Evolutionary conservation across 1,140 invertebrate genomes (phyloP).

Genomic region (Eulimnadia texana): DNA sequence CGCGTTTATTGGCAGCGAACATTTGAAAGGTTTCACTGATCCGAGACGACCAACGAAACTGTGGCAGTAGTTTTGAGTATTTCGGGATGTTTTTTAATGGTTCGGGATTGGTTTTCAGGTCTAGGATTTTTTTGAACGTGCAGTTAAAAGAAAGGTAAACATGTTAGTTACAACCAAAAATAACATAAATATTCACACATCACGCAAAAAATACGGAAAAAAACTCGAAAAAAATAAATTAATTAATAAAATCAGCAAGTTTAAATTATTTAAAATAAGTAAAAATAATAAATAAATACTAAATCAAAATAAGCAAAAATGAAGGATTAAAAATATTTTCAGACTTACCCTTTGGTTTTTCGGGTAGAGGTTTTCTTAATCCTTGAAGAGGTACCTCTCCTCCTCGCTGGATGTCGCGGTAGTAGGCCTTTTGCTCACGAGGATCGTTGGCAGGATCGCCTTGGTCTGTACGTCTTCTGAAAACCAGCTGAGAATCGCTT

Average conservation of each 20-base stretch:
- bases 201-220: neutral
- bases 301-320: too few relatives aligned
- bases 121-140: neutral
- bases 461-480: conserved; percentile 45
- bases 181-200: neutral
- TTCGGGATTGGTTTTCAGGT: neutral
- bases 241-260: neutral
- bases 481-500: conserved; percentile 73
- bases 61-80: neutral
- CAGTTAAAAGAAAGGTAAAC: too few relatives aligned
- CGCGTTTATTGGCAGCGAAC: neutral
- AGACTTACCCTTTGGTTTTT: conserved; percentile 67
- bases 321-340: conserved; percentile 12
- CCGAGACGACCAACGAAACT: neutral
- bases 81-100: neutral
- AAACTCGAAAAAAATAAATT: neutral
- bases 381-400: conserved; percentile 81
- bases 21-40: neutral
- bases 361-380: conserved; percentile 70
- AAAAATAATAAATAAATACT: neutral
- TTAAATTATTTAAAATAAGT: neutral
- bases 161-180: neutral
- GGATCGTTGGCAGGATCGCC: conserved; percentile 44
- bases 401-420: conserved; percentile 71
- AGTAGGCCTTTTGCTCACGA: conserved; percentile 59